Percentiles rank a stretch among this genome's conserved stretches.
Evolutionary conservation across 2,888 invertebrate species (phyloP).

Genomic region (Tetragonisca angustula): DNA sequence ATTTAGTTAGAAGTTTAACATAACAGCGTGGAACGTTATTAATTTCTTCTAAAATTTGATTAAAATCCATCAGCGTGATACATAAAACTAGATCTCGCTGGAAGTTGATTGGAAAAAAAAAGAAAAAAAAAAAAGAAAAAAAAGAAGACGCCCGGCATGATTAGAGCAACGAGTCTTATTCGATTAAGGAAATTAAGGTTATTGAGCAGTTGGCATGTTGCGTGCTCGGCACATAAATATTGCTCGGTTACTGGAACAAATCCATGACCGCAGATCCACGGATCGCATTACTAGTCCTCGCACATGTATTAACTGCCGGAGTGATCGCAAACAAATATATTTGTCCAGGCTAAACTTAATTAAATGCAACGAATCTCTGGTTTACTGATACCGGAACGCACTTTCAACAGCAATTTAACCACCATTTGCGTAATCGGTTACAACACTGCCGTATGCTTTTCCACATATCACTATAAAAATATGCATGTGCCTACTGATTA

Average conservation of each 20-base stretch:
- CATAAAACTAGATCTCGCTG: constrained; percentile 18
- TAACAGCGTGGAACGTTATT: no score
- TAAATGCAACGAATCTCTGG: constrained; percentile 40
- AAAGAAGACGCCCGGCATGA: neutral
- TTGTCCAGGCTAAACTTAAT: constrained; percentile 48
- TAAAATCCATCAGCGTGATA: neutral
- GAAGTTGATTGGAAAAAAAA: neutral
- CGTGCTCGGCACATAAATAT: constrained; percentile 48
- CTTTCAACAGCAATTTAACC: constrained; percentile 6
- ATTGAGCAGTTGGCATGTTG: constrained; percentile 31
- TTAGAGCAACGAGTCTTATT: constrained; percentile 39
- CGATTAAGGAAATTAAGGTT: constrained; percentile 57
- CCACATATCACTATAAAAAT: neutral
- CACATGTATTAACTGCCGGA: constrained; percentile 36
- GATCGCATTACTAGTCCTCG: constrained; percentile 36
- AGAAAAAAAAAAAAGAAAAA: no score
- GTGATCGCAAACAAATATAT: constrained; percentile 57
- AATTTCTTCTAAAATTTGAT: neutral
- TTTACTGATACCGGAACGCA: constrained; percentile 6
- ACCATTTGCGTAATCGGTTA: constrained; percentile 44
- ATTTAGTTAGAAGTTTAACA: neutral
- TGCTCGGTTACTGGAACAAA: constrained; percentile 38
- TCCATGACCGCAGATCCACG: constrained; percentile 34
- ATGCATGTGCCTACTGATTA: neutral
- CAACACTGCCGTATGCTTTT: neutral